Evolutionary conservation across 2,888 invertebrate species (phyloP).

Genomic region (Torymus auratus): DNA sequence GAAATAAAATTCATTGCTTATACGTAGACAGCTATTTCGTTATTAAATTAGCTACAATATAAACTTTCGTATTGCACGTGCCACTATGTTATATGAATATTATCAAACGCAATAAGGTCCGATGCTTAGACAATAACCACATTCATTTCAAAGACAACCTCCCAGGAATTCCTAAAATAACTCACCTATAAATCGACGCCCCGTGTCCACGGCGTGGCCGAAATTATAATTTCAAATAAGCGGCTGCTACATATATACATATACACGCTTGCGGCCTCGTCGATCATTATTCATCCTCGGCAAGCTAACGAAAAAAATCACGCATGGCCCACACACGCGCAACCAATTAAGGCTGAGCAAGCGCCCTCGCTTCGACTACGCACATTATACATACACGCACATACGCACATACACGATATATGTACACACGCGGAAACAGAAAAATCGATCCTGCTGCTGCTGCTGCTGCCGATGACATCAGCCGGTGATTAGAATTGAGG

Average conservation of each 20-base stretch:
- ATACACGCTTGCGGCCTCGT: not conserved
- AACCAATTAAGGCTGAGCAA: constrained; percentile 18
- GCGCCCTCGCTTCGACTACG: not conserved
- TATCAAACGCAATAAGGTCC: not conserved
- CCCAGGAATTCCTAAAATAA: not conserved
- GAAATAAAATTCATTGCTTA: no score
- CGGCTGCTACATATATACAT: not conserved
- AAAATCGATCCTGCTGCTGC: constrained; percentile 39
- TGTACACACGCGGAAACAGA: constrained; percentile 1
- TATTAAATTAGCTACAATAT: no score
- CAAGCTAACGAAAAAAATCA: constrained; percentile 30
- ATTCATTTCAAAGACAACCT: not conserved
- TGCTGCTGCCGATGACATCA: constrained; percentile 60
- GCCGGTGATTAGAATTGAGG: constrained; percentile 64
- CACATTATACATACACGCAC: no score
- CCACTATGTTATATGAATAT: no score
- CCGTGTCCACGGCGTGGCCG: not conserved
- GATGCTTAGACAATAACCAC: not conserved
- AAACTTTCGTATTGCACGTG: no score
- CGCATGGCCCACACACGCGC: constrained; percentile 13
- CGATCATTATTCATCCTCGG: constrained; percentile 45
- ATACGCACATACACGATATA: no score
- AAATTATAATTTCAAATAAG: constrained; percentile 48
- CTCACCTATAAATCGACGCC: not conserved
- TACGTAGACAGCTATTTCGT: no score